phyloP scores from a whole-genome alignment of 2,888 invertebrate species.

The Drosophila subsilvestris region DNA sequence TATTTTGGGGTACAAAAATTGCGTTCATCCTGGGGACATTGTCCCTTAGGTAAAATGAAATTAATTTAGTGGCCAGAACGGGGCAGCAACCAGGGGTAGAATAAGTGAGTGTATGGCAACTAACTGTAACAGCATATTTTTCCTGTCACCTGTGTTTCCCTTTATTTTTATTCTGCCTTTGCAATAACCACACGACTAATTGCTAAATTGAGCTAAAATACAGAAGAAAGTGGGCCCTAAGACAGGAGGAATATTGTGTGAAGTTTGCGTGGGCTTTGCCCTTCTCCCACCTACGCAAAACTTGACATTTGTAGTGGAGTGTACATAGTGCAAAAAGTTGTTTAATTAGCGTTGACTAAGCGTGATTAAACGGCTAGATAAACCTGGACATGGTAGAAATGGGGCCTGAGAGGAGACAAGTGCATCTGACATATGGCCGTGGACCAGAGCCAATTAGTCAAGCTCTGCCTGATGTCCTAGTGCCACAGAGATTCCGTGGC shows the following conservation, averaged over 20 bases:
- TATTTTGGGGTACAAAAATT: neutral
- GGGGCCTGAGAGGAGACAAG: conserved; percentile 1
- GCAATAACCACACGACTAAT: conserved; percentile 65
- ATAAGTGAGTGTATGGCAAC: conserved; percentile 8
- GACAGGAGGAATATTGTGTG: conserved; percentile 9
- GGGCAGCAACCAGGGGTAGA: neutral
- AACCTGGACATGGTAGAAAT: neutral
- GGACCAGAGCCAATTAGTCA: conserved; percentile 20
- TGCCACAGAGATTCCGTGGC: neutral
- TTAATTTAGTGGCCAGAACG: conserved; percentile 47
- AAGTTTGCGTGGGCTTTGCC: conserved; percentile 1
- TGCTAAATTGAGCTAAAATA: conserved; percentile 67
- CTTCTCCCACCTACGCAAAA: neutral
- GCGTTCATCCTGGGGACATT: neutral
- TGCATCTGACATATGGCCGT: conserved; percentile 32
- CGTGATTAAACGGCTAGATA: conserved; percentile 18
- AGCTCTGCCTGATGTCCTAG: conserved; percentile 17
- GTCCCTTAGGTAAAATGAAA: conserved; percentile 67
- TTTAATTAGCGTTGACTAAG: conserved; percentile 58
- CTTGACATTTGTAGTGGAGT: conserved; percentile 34
- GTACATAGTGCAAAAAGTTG: conserved; percentile 51
- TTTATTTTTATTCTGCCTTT: conserved; percentile 30
- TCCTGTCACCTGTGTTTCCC: conserved; percentile 28
- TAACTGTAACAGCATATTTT: conserved; percentile 14
- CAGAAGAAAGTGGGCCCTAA: conserved; percentile 19